Base-by-base conservation (phyloP, 2,888 invertebrate species). In the Troglohyphantes excavatus region DNA sequence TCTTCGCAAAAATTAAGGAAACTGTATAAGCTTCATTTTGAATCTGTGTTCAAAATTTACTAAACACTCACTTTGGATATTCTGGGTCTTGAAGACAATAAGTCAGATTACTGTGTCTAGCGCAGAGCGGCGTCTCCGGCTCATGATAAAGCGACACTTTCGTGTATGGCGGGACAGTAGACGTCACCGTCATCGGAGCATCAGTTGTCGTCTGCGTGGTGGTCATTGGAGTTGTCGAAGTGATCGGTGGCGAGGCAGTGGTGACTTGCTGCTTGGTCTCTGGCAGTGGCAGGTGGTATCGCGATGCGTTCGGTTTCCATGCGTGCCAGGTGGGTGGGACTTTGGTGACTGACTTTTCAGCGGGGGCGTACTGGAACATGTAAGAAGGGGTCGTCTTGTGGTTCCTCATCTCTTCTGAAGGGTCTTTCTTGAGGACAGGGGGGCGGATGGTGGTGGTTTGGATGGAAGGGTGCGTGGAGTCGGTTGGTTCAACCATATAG, bases 1-100 rank as follows among this genome's bases (percentile, higher is more conserved):
- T n/a, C n/a, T n/a, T n/a, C n/a, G n/a, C n/a, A n/a, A n/a, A n/a
- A n/a, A n/a, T n/a, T n/a, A n/a, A n/a, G n/a, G n/a, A n/a, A n/a
- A n/a, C n/a, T n/a, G n/a, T n/a, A n/a, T n/a, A n/a, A n/a, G n/a
- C n/a, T n/a, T n/a, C n/a, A n/a, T n/a, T n/a, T n/a, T n/a, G n/a
- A n/a, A n/a, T n/a, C n/a, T n/a, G n/a, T n/a, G n/a, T n/a, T n/a
- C n/a, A n/a, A n/a, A n/a, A n/a, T n/a, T n/a, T n/a, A n/a, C n/a
- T n/a, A n/a, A n/a, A 3, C 0, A 86, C 78, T 85, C 79, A 90
- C 90, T 79, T 90, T 17, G 90, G 90, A 29, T 90, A 90, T 59
- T 90, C 90, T 11, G 90, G 29, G 68, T 90, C 90, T 29, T 90
- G 79, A 17, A 90, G 39, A n/a, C 90, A 90, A 19, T 90, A 90